Base-by-base conservation (phyloP, 2,113 vertebrate species). In the Ageneiosus marmoratus region DNA sequence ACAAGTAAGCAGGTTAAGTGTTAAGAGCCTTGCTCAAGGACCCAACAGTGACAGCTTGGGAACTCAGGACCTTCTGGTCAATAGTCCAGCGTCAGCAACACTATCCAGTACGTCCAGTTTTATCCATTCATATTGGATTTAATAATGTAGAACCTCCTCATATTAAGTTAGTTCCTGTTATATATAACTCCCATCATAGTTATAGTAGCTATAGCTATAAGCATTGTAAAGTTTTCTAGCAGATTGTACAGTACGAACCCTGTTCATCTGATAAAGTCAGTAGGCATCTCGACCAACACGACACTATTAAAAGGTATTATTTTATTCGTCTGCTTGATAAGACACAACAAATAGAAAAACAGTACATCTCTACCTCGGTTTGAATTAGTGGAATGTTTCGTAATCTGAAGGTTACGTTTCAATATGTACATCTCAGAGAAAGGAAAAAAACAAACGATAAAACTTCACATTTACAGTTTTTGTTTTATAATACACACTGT, bases 361-460 rank as follows among this genome's bases (percentile, higher is more conserved):
- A 79, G 48, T 48, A 80, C 48, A 55, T 46, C 20, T 70, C 79
- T 77, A 86, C 24, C 48, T 60, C 63, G 46, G 32, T 82, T 77
- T 83, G 80, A 87, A 89, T 91, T 88, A 90, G 83, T 91, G 46
- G 44, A 77, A 83, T 81, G 74, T 60, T 85, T 85, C 77, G 76
- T 74, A 5, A 29, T 86, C 65, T 56, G 46, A 41, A 80, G 73
- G 58, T 85, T 67, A 48, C 27, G n/a, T 48, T 75, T 81, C 74
- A 83, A 56, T 89, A 89, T 90, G 83, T 91, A 90, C 88, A 90
- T 48, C 27, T 32, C 18, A n/a, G n/a, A n/a, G n/a, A n/a, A n/a
- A n/a, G n/a, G n/a, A n/a, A n/a, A n/a, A n/a, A n/a, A n/a, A n/a
- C n/a, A 60, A 27, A 27, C 22, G 41, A 37, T 37, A 44, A 56